Conservation (phyloP, 2,888 invertebrate species). For the Acrobasis suavella region DNA sequence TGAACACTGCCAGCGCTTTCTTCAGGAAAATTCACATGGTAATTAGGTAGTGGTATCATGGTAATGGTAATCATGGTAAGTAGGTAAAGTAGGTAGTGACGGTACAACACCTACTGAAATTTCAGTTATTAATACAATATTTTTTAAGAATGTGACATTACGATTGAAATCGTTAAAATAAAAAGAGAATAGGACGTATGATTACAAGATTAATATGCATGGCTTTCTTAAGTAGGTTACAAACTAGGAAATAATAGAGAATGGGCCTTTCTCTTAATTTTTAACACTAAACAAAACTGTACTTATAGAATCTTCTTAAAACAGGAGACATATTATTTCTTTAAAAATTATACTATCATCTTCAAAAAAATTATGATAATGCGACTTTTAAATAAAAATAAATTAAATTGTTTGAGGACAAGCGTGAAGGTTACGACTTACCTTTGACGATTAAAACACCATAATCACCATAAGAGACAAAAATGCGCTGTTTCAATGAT, state of each 20-base stretch:
- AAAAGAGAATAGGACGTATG: conserved; percentile 18
- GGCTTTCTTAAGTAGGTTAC: conserved; percentile 53
- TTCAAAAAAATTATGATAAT: neutral
- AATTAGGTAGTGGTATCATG: too few relatives aligned
- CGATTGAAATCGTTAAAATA: too few relatives aligned
- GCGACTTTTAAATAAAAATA: conserved; percentile 42
- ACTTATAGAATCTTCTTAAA: neutral
- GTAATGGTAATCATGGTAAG: too few relatives aligned
- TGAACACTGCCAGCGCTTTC: too few relatives aligned
- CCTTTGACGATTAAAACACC: conserved; percentile 43
- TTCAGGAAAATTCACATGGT: too few relatives aligned
- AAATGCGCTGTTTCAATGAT: conserved; percentile 12
- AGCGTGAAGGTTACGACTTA: conserved; percentile 61
- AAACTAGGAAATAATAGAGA: conserved; percentile 43
- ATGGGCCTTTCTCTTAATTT: conserved; percentile 61
- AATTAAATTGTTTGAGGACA: conserved; percentile 49
- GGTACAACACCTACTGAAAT: too few relatives aligned
- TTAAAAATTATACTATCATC: neutral
- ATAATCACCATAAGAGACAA: conserved; percentile 44
- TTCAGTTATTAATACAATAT: too few relatives aligned
- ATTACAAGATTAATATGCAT: conserved; percentile 30
- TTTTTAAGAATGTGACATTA: too few relatives aligned
- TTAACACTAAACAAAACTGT: neutral
- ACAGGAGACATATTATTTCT: neutral
- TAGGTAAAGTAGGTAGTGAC: too few relatives aligned